Conservation (phyloP, 2,113 vertebrate genomes). For the Takifugu flavidus region DNA sequence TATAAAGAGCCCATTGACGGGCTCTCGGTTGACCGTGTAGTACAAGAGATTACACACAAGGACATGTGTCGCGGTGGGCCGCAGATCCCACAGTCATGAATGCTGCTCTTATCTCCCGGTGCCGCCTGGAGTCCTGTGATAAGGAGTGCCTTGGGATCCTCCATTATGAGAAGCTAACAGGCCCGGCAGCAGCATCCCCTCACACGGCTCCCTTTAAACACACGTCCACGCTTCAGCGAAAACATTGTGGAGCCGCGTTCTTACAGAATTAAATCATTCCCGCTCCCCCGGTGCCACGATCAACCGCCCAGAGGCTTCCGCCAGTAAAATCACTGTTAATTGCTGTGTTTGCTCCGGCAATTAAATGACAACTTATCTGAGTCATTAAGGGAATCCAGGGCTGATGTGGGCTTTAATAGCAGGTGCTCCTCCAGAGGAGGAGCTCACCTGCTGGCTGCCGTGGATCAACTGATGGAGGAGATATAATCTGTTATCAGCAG, state of each 20-base stretch:
- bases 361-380: conserved; percentile 35
- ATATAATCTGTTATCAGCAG: conserved; percentile 44
- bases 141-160: conserved; percentile 69
- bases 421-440: conserved; percentile 37
- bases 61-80: conserved; percentile 63
- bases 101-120: conserved; percentile 65
- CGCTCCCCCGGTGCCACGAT: conserved; percentile 9
- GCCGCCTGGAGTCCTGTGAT: conserved; percentile 67
- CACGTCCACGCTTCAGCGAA: conserved; percentile 49
- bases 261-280: conserved; percentile 25
- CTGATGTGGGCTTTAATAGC: conserved; percentile 8
- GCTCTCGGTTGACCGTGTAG: conserved; percentile 65
- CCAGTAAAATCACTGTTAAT: conserved; percentile 40
- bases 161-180: conserved; percentile 57
- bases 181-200: conserved; percentile 17
- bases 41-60: conserved; percentile 75
- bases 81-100: conserved; percentile 43
- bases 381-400: conserved; percentile 20
- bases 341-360: conserved; percentile 40
- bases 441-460: conserved; percentile 39
- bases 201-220: conserved; percentile 11
- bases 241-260: conserved; percentile 40
- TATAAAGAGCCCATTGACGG: conserved; percentile 71
- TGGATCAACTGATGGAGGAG: conserved; percentile 37
- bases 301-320: conserved; percentile 10